phyloP scores from a whole-genome alignment of 2,888 invertebrate species.

The Nymphalis c-album region DNA sequence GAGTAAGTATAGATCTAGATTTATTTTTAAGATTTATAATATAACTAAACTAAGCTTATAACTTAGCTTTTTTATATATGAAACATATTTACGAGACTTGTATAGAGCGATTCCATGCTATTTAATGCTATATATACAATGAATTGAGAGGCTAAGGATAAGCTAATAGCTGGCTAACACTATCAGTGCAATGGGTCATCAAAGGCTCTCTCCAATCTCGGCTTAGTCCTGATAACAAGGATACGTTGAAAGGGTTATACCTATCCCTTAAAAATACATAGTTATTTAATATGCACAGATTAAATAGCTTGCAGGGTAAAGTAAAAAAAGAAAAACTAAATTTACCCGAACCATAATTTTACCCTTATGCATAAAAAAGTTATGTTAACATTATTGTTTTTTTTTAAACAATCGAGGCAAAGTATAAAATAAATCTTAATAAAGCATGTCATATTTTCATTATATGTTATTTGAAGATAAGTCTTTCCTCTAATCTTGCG shows the following conservation, averaged over 20 bases:
- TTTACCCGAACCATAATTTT: not conserved
- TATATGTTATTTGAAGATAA: too few relatives aligned
- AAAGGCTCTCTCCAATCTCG: constrained; percentile 22
- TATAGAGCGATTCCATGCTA: not conserved
- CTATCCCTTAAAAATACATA: constrained; percentile 9
- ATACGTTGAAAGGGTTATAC: constrained; percentile 16
- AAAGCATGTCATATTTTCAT: too few relatives aligned
- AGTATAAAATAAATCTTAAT: too few relatives aligned
- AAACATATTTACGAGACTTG: too few relatives aligned
- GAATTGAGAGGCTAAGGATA: constrained; percentile 14
- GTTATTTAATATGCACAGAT: constrained; percentile 12
- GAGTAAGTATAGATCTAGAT: too few relatives aligned
- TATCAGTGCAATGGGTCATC: constrained; percentile 28
- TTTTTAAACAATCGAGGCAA: too few relatives aligned
- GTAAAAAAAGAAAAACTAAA: not conserved
- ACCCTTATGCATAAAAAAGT: not conserved
- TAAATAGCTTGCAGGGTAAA: not conserved
- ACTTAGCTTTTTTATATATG: too few relatives aligned
- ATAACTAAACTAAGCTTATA: too few relatives aligned
- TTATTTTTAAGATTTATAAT: too few relatives aligned
- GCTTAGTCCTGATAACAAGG: constrained; percentile 20
- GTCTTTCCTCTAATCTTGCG: too few relatives aligned
- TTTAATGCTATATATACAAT: constrained; percentile 1
- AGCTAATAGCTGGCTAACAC: constrained; percentile 19
- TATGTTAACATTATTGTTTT: too few relatives aligned